These are phyloP conservation scores for Barbus barbus DNA, from an alignment of 2,113 vertebrate genomes.

Conservation along the genomic window DNA sequence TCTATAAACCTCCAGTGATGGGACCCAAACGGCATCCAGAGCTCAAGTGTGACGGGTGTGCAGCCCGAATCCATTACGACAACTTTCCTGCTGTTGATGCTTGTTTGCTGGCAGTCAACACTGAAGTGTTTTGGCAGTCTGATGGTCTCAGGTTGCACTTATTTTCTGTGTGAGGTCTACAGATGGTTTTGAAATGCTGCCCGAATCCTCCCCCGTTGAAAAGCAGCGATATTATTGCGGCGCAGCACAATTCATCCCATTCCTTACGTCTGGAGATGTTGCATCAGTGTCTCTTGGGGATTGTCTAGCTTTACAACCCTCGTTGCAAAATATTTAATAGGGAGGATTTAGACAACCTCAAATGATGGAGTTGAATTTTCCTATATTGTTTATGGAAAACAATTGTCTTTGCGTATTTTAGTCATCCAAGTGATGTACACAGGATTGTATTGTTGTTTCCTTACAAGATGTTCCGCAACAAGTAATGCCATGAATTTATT, in stretches of 20 bases:
- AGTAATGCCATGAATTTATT: background rate
- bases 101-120: constrained; percentile 38
- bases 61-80: constrained; percentile 25
- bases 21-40: background rate
- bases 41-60: constrained; percentile 5
- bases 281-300: constrained; percentile 29
- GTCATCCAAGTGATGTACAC: constrained; percentile 19
- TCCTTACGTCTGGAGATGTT: constrained; percentile 33
- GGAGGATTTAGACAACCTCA: constrained; percentile 18
- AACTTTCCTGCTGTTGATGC: constrained; percentile 50
- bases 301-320: constrained; percentile 24
- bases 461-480: background rate
- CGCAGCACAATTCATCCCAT: background rate
- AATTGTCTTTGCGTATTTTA: background rate
- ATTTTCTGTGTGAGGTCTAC: constrained; percentile 54
- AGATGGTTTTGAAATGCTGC: constrained; percentile 41
- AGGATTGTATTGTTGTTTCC: background rate
- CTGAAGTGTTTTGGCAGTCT: constrained; percentile 48
- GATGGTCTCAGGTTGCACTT: constrained; percentile 47
- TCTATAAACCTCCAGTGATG: background rate
- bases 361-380: background rate
- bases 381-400: constrained; percentile 27
- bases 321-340: constrained; percentile 29
- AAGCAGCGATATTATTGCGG: constrained; percentile 9
- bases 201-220: constrained; percentile 21